Conservation (phyloP, 1,140 invertebrate species). For the Drosophila micromelanica region DNA sequence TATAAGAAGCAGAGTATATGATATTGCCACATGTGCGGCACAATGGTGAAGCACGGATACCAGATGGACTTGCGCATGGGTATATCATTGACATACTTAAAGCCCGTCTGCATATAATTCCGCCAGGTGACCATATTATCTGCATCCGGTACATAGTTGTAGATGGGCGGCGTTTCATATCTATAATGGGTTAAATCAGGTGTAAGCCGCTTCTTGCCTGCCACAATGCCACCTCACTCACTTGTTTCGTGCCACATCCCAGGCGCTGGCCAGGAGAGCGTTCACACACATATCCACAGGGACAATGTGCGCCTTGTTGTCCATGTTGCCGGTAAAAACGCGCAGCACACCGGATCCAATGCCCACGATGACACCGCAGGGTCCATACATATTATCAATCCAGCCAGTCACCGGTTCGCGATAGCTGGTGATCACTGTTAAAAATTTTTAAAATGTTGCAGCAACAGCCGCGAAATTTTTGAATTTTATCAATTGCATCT, state of each 20-base stretch:
- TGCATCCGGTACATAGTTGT: constrained; percentile 89
- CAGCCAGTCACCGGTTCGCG: constrained; percentile 90
- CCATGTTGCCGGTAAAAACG: constrained; percentile 87
- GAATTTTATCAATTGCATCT: constrained; percentile 55
- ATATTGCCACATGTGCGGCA: constrained; percentile 84
- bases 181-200: constrained; percentile 16
- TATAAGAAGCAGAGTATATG: constrained; percentile 85
- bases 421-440: constrained; percentile 91
- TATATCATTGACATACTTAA: constrained; percentile 82
- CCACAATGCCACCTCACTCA: constrained; percentile 31
- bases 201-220: neutral
- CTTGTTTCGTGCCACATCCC: constrained; percentile 87
- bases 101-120: constrained; percentile 85
- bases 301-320: constrained; percentile 91
- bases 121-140: constrained; percentile 89
- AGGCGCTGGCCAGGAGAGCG: constrained; percentile 90
- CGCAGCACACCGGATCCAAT: constrained; percentile 91
- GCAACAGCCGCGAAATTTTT: too few relatives aligned
- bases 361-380: constrained; percentile 90
- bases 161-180: constrained; percentile 86
- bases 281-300: constrained; percentile 93
- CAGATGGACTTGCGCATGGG: constrained; percentile 85
- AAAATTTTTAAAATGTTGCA: too few relatives aligned
- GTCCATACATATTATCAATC: constrained; percentile 97
- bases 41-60: constrained; percentile 86